Conservation (phyloP, 2,797 vertebrate species). For the Rhabdophis nuchalis region DNA sequence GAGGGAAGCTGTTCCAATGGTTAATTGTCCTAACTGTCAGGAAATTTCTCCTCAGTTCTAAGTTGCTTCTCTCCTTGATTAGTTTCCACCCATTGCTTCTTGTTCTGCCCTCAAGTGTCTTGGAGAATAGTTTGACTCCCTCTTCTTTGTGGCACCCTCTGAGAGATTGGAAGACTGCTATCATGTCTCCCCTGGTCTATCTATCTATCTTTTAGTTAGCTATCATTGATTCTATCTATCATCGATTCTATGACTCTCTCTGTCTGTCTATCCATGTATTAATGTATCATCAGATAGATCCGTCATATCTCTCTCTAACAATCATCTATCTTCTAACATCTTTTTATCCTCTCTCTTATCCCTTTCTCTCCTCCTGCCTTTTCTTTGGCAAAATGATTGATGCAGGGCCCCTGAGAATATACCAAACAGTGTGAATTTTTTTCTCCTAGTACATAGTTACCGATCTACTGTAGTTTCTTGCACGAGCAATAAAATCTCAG, state of each 20-base stretch:
- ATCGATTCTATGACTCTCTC: background rate
- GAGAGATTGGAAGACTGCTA: too few relatives aligned
- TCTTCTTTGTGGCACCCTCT: too few relatives aligned
- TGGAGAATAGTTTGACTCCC: too few relatives aligned
- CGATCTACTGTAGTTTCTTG: background rate
- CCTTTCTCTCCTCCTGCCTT: fast-evolving
- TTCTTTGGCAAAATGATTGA: background rate
- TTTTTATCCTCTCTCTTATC: background rate
- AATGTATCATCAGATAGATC: background rate
- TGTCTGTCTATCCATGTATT: background rate
- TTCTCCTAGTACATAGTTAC: background rate
- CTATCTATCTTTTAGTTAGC: background rate
- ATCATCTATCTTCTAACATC: background rate
- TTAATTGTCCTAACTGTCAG: too few relatives aligned
- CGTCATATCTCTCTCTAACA: background rate
- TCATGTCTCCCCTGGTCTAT: too few relatives aligned
- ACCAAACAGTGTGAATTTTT: background rate
- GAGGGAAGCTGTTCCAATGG: too few relatives aligned
- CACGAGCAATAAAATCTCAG: background rate
- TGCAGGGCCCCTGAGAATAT: background rate
- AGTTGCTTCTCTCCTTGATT: too few relatives aligned
- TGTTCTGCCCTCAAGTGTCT: too few relatives aligned
- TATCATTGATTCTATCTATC: background rate
- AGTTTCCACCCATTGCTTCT: too few relatives aligned
- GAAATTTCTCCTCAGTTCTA: too few relatives aligned